Evolutionary conservation across 1,140 invertebrate genomes (phyloP).

Genomic region (Eubasilissa regina): DNA sequence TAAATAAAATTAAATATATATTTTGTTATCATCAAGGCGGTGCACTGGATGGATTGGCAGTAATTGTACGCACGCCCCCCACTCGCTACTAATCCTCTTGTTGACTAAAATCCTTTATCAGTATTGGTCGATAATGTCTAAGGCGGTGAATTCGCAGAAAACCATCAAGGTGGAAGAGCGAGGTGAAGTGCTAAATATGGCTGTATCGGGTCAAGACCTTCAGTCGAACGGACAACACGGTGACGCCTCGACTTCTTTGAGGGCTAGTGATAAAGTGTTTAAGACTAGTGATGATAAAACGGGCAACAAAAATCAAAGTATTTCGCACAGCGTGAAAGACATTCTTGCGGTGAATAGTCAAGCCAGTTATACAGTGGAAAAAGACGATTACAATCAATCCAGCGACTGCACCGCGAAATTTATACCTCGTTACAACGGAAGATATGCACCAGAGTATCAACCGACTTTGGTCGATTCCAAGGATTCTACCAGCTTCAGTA

Average conservation of each 20-base stretch:
- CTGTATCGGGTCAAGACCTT: background rate
- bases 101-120: slow-evolving; percentile 25
- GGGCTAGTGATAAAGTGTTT: slow-evolving; percentile 41
- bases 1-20: too few species aligned
- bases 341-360: slow-evolving; percentile 64
- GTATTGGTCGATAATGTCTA: slow-evolving; percentile 46
- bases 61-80: background rate
- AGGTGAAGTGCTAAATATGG: background rate
- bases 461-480: slow-evolving; percentile 67
- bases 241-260: slow-evolving; percentile 13
- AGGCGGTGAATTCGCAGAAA: slow-evolving; percentile 34
- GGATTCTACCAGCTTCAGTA: slow-evolving; percentile 70
- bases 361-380: slow-evolving; percentile 27
- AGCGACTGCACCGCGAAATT: slow-evolving; percentile 15
- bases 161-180: background rate
- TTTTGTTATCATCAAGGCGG: too few species aligned
- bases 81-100: slow-evolving; percentile 24
- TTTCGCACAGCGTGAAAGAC: slow-evolving; percentile 69
- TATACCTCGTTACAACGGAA: slow-evolving; percentile 6
- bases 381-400: slow-evolving; percentile 19
- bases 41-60: too few species aligned
- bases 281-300: background rate
- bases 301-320: slow-evolving; percentile 37
- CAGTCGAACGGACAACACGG: slow-evolving; percentile 31
- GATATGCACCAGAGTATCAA: slow-evolving; percentile 65